Evolutionary conservation across 2,797 vertebrate genomes (phyloP), one percentile per base, ranked within the genome.

Genomic region (Cichlasoma orientale): DNA sequence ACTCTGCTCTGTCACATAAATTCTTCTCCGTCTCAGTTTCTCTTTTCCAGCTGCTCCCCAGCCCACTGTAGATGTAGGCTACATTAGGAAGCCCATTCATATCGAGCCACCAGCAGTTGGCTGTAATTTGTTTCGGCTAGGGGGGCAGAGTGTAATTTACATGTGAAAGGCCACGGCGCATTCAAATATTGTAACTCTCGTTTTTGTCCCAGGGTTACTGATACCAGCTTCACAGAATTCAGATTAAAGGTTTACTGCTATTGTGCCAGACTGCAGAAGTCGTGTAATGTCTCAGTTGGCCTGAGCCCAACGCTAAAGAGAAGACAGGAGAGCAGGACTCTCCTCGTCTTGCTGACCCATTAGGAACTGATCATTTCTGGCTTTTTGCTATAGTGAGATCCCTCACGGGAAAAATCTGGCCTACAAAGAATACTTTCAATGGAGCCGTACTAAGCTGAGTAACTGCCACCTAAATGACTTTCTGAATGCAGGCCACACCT

Each of bases 101-200:
- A 90, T 89, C 89, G 90, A 92, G 86, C 91, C 92, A 92, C 92
- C 90, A 94, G 92, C 92, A 94, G 91, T 94, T 93, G 92, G 92
- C 92, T 92, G 86, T 94, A 92, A 95, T 95, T 94, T 94, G 94
- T 95, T 92, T 93, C 90, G 92, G 92, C 90, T 90, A 70, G 80
- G 90, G 92, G 86, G 88, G 88, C 89, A 91, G 86, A 92, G 90
- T 89, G 87, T 80, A 75, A 94, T 95, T 95, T 93, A 89, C 94
- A 94, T 94, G 87, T 94, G 92, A 95, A 95, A 94, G 86, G 89
- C 88, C 79, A 31, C 4, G 74, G 78, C 78, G 19, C 83, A 92
- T 94, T 92, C 73, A 89, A 90, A 94, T 92, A 92, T 92, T 92
- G 90, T 87, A 90, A 81, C 72, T 81, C 87, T 90, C 71, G 89